phyloP scores from a whole-genome alignment of 1,140 invertebrate genomes.

The Ruditapes philippinarum region DNA sequence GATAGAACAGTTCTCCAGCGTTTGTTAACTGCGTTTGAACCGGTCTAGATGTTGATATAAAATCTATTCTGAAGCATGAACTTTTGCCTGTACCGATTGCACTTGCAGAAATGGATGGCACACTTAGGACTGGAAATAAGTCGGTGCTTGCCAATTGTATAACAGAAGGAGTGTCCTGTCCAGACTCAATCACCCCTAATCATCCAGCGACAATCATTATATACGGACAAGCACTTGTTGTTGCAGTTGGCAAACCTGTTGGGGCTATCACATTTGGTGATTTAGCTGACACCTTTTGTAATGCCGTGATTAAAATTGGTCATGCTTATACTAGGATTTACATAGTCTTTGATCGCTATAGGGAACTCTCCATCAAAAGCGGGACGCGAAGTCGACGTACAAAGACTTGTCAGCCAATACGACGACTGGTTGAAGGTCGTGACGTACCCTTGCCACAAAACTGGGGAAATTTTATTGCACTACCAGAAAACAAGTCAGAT shows the following conservation, averaged over 20 bases:
- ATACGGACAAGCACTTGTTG: background rate
- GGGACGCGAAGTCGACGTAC: background rate
- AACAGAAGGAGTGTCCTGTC: background rate
- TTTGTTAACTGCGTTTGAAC: background rate
- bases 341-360: too few species aligned
- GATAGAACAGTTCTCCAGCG: background rate
- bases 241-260: background rate
- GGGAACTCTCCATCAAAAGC: too few species aligned
- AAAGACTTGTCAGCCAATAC: background rate
- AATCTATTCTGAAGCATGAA: background rate
- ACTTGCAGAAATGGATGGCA: background rate
- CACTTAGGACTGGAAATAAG: background rate
- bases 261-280: background rate
- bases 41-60: background rate
- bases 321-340: too few species aligned
- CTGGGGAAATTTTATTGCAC: background rate
- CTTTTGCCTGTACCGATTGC: background rate
- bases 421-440: background rate
- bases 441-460: background rate
- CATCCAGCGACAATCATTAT: background rate
- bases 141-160: background rate
- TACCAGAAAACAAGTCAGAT: background rate
- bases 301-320: background rate
- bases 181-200: too few species aligned
- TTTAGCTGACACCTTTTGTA: background rate